A percentile compares a stretch with the other conserved stretches of the same genome.
phyloP scores from a whole-genome alignment of 1,140 invertebrate species.

The Akabosia matsudoensis region DNA sequence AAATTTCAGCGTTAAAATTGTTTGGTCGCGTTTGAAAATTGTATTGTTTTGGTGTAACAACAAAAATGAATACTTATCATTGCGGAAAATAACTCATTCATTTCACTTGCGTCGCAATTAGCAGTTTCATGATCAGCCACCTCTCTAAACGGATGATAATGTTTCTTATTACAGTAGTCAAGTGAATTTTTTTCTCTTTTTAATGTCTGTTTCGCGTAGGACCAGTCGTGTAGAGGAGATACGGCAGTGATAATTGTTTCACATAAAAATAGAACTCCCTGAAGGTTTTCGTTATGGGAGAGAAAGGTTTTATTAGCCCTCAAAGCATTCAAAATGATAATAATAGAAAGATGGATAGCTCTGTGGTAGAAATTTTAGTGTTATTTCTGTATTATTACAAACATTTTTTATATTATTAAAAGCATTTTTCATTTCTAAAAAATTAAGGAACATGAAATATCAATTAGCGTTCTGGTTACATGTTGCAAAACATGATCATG shows the following conservation, averaged over 20 bases:
- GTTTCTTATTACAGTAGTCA: too few relatives aligned
- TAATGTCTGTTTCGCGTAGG: too few relatives aligned
- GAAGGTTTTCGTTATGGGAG: constrained; percentile 17
- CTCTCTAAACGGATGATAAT: not conserved
- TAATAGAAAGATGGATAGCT: not conserved
- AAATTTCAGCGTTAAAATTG: not conserved
- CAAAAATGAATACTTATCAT: not conserved
- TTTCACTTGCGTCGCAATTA: constrained; percentile 19
- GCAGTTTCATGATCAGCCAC: not conserved
- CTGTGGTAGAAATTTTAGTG: not conserved
- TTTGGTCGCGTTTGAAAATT: not conserved
- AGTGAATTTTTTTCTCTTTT: too few relatives aligned
- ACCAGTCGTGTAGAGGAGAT: not conserved
- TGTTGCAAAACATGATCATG: constrained; percentile 1
- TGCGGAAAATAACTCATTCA: constrained; percentile 21
- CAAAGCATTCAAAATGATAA: not conserved
- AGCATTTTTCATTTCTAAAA: constrained; percentile 4
- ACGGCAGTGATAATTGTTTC: not conserved
- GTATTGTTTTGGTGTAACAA: not conserved
- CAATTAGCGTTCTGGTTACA: constrained; percentile 18
- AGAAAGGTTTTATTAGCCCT: constrained; percentile 17
- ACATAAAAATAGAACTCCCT: not conserved
- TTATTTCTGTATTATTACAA: constrained; percentile 18
- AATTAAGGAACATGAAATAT: constrained; percentile 19
- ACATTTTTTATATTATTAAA: constrained; percentile 13